Conservation (phyloP, 30 jellyfish, hydroid and myxozoan genomes). For the Sanderia malayensis region DNA sequence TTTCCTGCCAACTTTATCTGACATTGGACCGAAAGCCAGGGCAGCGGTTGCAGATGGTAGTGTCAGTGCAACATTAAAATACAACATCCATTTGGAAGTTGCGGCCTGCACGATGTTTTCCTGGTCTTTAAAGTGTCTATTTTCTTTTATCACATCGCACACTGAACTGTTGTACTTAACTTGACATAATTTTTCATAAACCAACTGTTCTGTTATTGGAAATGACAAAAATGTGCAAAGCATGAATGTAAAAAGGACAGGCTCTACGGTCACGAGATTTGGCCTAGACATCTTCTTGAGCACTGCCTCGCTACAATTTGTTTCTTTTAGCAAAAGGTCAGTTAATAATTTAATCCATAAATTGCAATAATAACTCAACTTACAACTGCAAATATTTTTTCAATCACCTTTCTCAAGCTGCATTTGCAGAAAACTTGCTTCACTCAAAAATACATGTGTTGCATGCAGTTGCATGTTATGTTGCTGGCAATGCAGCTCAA, state of each 20-base stretch:
- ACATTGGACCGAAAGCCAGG: slow-evolving; percentile 62
- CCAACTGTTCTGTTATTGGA: slow-evolving; percentile 72
- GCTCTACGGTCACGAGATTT: slow-evolving; percentile 75
- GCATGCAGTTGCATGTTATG: too few relatives aligned
- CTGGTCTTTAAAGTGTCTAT: slow-evolving; percentile 9
- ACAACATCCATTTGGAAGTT: slow-evolving; percentile 83
- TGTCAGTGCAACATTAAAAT: slow-evolving; percentile 58
- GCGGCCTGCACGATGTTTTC: slow-evolving; percentile 59
- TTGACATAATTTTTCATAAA: slow-evolving; percentile 69
- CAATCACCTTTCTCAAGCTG: too few relatives aligned
- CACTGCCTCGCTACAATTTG: too few relatives aligned
- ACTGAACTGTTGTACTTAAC: slow-evolving; percentile 56
- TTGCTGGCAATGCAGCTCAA: too few relatives aligned
- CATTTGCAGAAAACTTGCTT: too few relatives aligned
- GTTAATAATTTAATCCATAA: too few relatives aligned
- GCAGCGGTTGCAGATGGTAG: slow-evolving; percentile 80
- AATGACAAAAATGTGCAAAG: slow-evolving; percentile 33
- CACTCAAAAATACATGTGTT: too few relatives aligned
- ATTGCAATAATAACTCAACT: too few relatives aligned
- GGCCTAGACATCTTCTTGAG: slow-evolving; percentile 37
- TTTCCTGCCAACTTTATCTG: slow-evolving; percentile 94
- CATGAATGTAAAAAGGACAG: slow-evolving; percentile 78
- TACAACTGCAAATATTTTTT: too few relatives aligned
- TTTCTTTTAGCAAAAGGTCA: too few relatives aligned
- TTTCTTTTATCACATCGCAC: slow-evolving; percentile 46